phyloP scores from a whole-genome alignment of 2,113 vertebrate species.

The Entosphenus tridentatus region DNA sequence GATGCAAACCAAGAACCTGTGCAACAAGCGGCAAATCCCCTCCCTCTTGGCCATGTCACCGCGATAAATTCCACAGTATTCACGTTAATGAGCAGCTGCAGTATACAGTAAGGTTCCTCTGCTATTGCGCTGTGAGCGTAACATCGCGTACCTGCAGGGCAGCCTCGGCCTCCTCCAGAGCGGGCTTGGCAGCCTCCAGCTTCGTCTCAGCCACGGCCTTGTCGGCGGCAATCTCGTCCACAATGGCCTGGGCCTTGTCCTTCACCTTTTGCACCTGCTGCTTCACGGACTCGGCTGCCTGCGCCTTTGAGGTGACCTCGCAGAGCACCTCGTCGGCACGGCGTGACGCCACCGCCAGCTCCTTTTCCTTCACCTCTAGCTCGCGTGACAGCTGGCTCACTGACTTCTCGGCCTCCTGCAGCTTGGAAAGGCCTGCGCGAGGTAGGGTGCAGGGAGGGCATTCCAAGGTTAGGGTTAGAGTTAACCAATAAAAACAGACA shows the following conservation, averaged over 20 bases:
- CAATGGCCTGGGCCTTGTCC: conserved; percentile 46
- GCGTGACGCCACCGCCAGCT: conserved; percentile 31
- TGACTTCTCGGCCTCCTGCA: conserved; percentile 44
- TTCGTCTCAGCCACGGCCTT: conserved; percentile 35
- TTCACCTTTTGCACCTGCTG: conserved; percentile 48
- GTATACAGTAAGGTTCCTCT: background rate
- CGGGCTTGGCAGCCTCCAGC: conserved; percentile 40
- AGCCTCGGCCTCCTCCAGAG: conserved; percentile 31
- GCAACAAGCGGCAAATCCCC: background rate
- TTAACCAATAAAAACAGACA: too few relatives aligned
- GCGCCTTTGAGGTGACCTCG: conserved; percentile 40
- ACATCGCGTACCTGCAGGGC: conserved; percentile 25
- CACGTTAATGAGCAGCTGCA: background rate
- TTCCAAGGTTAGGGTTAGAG: too few relatives aligned
- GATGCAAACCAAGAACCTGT: too few relatives aligned
- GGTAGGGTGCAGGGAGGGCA: too few relatives aligned
- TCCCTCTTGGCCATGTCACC: background rate
- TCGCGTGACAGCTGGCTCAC: conserved; percentile 34
- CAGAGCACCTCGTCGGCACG: conserved; percentile 33
- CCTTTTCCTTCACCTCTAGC: conserved; percentile 32
- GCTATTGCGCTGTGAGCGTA: conserved; percentile 7
- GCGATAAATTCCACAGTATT: background rate
- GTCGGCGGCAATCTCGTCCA: conserved; percentile 38
- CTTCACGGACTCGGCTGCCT: conserved; percentile 40
- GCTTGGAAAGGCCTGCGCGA: conserved; percentile 30